Conservation (phyloP, 2,797 vertebrate genomes). For the Calcarius lapponicus region DNA sequence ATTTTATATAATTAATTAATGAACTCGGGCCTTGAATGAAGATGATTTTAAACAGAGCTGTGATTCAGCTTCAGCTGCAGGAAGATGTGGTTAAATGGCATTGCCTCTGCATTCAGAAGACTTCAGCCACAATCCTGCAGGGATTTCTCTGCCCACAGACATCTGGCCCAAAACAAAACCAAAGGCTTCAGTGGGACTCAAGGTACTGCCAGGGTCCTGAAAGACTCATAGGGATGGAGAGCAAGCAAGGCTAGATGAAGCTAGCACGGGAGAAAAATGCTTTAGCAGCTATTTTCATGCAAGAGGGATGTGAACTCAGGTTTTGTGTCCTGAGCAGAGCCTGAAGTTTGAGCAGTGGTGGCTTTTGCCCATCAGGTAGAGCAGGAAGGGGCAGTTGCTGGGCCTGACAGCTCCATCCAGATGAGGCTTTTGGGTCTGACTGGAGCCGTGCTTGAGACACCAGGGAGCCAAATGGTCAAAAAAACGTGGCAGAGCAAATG, state of each 20-base stretch:
- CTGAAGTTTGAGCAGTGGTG: not conserved
- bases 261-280: fast-evolving
- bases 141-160: not conserved
- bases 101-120: not conserved
- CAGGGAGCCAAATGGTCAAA: not conserved
- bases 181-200: not conserved
- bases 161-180: not conserved
- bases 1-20: not conserved
- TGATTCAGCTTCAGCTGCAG: not conserved
- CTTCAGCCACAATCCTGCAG: not conserved
- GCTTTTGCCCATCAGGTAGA: not conserved
- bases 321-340: not conserved
- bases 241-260: not conserved
- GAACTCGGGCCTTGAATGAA: not conserved
- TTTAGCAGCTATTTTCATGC: not conserved
- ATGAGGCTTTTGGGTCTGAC: not conserved
- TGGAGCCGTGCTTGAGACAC: not conserved
- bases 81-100: not conserved
- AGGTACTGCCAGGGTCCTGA: not conserved
- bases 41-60: not conserved
- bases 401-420: not conserved
- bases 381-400: not conserved
- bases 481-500: not conserved
- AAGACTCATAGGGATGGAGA: not conserved
- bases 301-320: not conserved